phyloP scores from a whole-genome alignment of 2,113 vertebrate species.

The Chascanopsetta lugubris region DNA sequence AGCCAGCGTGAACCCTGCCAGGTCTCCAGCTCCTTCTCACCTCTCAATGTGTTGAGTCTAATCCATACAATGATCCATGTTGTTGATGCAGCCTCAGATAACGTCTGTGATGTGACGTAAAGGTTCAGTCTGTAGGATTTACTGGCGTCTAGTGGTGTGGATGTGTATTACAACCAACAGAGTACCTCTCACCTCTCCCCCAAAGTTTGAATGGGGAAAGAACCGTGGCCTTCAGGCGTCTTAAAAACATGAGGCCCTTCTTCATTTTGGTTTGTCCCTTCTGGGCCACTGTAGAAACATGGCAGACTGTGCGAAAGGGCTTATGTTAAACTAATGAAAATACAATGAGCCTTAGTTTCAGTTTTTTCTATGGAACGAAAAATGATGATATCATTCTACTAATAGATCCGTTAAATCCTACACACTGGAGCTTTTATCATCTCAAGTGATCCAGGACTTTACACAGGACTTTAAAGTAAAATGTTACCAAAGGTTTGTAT shows the following conservation, averaged over 20 bases:
- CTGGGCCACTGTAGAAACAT: neutral
- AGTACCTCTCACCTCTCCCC: neutral
- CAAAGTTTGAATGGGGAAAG: neutral
- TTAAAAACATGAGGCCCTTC: neutral
- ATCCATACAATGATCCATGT: neutral
- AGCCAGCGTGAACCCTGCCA: too few relatives aligned
- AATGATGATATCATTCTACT: neutral
- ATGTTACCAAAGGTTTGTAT: slow-evolving; percentile 69
- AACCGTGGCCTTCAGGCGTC: neutral
- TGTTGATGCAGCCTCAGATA: neutral
- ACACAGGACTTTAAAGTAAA: slow-evolving; percentile 65
- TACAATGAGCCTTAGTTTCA: neutral
- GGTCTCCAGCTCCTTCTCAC: neutral
- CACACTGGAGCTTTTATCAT: neutral
- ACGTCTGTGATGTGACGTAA: neutral
- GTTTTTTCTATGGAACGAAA: neutral
- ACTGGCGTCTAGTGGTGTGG: neutral
- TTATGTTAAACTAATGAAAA: neutral
- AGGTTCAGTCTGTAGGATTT: neutral
- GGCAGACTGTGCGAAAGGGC: neutral
- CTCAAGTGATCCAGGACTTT: neutral
- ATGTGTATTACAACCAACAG: neutral
- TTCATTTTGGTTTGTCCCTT: neutral
- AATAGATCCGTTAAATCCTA: neutral
- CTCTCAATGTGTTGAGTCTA: neutral